Base-by-base conservation (phyloP, 2,113 vertebrate species). In the Furnarius figulus region DNA sequence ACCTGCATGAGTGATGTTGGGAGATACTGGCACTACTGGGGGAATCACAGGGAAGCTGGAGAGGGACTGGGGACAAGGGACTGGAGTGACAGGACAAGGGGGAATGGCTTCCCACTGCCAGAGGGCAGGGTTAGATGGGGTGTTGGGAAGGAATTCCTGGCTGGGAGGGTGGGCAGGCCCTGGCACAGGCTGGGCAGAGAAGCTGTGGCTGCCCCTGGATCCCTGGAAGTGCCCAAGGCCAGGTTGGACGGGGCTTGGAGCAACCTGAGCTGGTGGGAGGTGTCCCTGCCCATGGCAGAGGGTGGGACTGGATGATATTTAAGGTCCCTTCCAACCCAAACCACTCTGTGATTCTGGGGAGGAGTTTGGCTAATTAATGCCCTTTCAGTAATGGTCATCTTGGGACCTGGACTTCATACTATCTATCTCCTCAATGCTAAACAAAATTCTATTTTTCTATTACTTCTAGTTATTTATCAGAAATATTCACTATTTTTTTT, bases 211-310 rank as follows among this genome's bases (percentile, higher is more conserved):
- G 71, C 12, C 10, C 17, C 55, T 53, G 52, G 52, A 70, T 23
- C 49, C 22, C 56, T 84, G 65, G 42, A 5, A 71, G 9, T 70
- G 22, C 33, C 3, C 47, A 12, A 49, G 22, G 21, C 35, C 55
- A 55, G 63, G 14, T 0, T 83, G 71, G 55, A 62, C 0, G 0
- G 53, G 10, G 11, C 30, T 62, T 55, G n/a, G 31, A 63, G 5
- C 63, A 37, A 0, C 12, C 18, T 77, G 55, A 22, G 18, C 1
- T 1, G 5, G 9, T 40, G 40, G 9, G 6, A 84, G 5, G 1
- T 35, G 25, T 70, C 21, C 20, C n/a, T 78, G 63, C 14, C 25
- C 19, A 6, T n/a, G 33, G 28, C 5, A 70, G 23, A 12, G 19
- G 6, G 4, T 1, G 53, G 19, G 2, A 62, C 46, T 3, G 2